Base-by-base conservation (phyloP, 2,113 vertebrate genomes). In the Dicrurus megarhynchus region DNA sequence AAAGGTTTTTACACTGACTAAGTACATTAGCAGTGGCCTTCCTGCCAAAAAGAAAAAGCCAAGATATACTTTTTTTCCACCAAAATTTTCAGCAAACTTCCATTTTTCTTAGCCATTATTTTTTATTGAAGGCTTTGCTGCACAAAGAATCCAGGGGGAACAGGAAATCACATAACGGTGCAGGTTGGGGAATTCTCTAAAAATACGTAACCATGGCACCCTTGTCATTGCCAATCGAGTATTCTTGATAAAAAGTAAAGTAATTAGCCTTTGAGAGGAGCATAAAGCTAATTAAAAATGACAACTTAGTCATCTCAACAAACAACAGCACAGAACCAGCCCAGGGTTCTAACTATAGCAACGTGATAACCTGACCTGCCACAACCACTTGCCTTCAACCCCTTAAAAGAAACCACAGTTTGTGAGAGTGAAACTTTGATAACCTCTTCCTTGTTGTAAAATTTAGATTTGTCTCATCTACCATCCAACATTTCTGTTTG, bases 231-330 rank as follows among this genome's bases (percentile, higher is more conserved):
- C 74, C 95, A 98, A 98, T 98, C 98, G 98, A 97, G 87, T 97
- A 93, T 97, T 97, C 95, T 97, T 98, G 96, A 98, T 97, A 96
- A 97, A 97, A 98, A 97, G 93, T 97, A 97, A 97, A 97, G 96
- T 97, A 98, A 98, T 98, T 98, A 98, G 97, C 94, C 89, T 97
- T 95, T 97, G 97, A 97, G 95, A 98, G 92, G 95, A 97, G 78
- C 80, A 97, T 93, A 98, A 97, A 96, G 88, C 97, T 98, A 98
- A 98, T 98, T 98, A 98, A 98, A 97, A 98, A 97, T 98, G 98
- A 98, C 98, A 98, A 96, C 90, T 94, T 95, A 96, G 89, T 97
- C 97, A 98, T 97, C 83, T 98, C 96, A 94, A 97, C 94, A 98
- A 98, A 97, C 91, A 97, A 73, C 70, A 92, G 42, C 81, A 89